These are phyloP conservation scores for Barypeithes pellucidus DNA, from an alignment of 2,888 invertebrate genomes.

Conservation along the genomic window DNA sequence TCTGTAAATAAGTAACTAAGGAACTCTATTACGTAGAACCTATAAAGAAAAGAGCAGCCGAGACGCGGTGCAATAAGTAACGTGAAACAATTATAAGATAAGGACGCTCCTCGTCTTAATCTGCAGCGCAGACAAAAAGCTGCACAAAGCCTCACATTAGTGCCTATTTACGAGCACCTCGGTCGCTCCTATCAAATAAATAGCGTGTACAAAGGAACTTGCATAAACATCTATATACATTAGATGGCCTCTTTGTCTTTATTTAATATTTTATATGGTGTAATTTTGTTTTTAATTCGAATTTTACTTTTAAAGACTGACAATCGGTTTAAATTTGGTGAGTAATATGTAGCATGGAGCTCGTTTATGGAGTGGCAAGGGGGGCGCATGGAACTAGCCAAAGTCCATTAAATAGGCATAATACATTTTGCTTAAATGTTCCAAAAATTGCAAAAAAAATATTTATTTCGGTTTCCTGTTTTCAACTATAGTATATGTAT, in stretches of 20 bases:
- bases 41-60: slow-evolving; percentile 22
- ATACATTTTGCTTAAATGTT: too few species aligned
- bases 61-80: slow-evolving; percentile 58
- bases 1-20: too few species aligned
- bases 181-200: slow-evolving; percentile 62
- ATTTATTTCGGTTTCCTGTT: too few species aligned
- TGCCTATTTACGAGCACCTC: slow-evolving; percentile 65
- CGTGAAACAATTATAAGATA: slow-evolving; percentile 65
- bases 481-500: too few species aligned
- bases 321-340: too few species aligned
- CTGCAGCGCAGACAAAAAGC: slow-evolving; percentile 66
- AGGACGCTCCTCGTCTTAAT: slow-evolving; percentile 65
- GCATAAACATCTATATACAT: slow-evolving; percentile 32
- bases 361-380: too few species aligned
- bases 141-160: slow-evolving; percentile 66
- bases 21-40: slow-evolving; percentile 12
- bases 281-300: too few species aligned
- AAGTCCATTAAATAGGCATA: too few species aligned
- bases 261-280: slow-evolving; percentile 2
- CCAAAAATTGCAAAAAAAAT: too few species aligned
- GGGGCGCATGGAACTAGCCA: too few species aligned
- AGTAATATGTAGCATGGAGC: too few species aligned
- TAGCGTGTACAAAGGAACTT: slow-evolving; percentile 60
- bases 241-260: slow-evolving; percentile 1
- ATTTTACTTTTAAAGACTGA: too few species aligned